phyloP scores from a whole-genome alignment of 2,888 invertebrate species.

The Agrochola litura region DNA sequence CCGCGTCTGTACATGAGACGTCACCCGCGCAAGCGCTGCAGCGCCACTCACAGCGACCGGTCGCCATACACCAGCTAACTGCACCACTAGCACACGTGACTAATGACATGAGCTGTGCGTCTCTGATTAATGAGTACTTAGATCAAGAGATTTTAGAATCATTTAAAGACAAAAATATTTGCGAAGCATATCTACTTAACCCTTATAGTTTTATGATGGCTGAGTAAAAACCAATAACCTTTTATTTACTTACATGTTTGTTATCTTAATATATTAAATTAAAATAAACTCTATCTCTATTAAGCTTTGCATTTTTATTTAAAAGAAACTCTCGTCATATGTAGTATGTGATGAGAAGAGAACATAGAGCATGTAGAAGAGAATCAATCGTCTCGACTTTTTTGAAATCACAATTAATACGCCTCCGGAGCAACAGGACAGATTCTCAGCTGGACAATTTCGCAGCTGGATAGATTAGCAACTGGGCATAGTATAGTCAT shows the following conservation, averaged over 20 bases:
- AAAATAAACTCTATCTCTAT: slow-evolving; percentile 22
- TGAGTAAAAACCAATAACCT: neutral
- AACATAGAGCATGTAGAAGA: neutral
- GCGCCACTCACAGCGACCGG: slow-evolving; percentile 44
- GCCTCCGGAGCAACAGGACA: too few relatives aligned
- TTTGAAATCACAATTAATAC: neutral
- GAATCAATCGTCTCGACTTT: neutral
- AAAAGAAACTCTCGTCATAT: neutral
- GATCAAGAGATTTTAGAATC: slow-evolving; percentile 61
- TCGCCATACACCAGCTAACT: slow-evolving; percentile 63
- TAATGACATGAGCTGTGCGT: slow-evolving; percentile 68
- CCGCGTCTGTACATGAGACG: slow-evolving; percentile 10
- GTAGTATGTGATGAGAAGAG: neutral
- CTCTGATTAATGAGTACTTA: slow-evolving; percentile 72
- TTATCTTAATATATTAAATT: neutral
- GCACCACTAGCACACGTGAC: slow-evolving; percentile 64
- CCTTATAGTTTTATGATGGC: slow-evolving; percentile 32
- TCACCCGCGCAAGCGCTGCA: slow-evolving; percentile 2
- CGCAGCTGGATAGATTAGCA: too few relatives aligned
- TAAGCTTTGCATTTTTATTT: slow-evolving; percentile 16
- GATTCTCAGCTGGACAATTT: too few relatives aligned
- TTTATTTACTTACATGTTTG: neutral
- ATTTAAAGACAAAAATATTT: slow-evolving; percentile 71
- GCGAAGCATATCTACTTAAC: slow-evolving; percentile 65
- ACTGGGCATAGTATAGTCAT: too few relatives aligned